A percentile compares a stretch with the other conserved stretches of the same genome.
phyloP scores from a whole-genome alignment of 2,797 vertebrate species.

The Xyrichtys novacula region DNA sequence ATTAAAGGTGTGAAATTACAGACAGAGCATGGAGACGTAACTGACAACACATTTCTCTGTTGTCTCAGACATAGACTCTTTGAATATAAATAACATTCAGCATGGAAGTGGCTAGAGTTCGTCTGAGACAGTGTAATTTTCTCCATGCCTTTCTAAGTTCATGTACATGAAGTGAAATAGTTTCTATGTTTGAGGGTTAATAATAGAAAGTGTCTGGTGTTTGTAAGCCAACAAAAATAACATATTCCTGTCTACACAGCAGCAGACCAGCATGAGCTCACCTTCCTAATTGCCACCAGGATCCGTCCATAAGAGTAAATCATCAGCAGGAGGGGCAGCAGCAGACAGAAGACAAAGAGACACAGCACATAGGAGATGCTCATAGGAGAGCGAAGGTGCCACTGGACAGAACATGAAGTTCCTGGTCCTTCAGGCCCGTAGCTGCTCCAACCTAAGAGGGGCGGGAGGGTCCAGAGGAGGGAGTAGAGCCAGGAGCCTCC shows the following conservation, averaged over 20 bases:
- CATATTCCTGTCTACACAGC: not conserved
- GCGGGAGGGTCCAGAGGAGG: conserved; percentile 83
- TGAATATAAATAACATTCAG: conserved; percentile 1
- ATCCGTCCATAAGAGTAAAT: conserved; percentile 84
- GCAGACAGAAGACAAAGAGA: conserved; percentile 87
- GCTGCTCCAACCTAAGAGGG: conserved; percentile 87
- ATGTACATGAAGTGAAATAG: no score
- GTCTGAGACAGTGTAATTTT: no score
- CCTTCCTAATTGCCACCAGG: conserved; percentile 79
- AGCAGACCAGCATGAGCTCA: conserved; percentile 59
- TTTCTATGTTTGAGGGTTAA: no score
- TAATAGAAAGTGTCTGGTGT: not conserved
- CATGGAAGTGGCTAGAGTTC: no score
- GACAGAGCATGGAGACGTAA: not conserved
- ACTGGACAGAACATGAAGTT: conserved; percentile 86
- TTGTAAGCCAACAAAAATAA: not conserved
- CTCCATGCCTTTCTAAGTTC: no score
- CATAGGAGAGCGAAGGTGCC: conserved; percentile 80
- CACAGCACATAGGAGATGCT: conserved; percentile 84
- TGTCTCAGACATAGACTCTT: not conserved
- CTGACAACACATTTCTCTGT: not conserved
- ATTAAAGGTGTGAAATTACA: not conserved
- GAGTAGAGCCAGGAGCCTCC: conserved; percentile 85
- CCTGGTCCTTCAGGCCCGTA: conserved; percentile 87
- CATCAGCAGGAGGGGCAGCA: conserved; percentile 85